A percentile compares a stretch with the other conserved stretches of the same genome.
Evolutionary conservation across 2,797 vertebrate species (phyloP).

Genomic region (Paratrypauchen microcephalus): DNA sequence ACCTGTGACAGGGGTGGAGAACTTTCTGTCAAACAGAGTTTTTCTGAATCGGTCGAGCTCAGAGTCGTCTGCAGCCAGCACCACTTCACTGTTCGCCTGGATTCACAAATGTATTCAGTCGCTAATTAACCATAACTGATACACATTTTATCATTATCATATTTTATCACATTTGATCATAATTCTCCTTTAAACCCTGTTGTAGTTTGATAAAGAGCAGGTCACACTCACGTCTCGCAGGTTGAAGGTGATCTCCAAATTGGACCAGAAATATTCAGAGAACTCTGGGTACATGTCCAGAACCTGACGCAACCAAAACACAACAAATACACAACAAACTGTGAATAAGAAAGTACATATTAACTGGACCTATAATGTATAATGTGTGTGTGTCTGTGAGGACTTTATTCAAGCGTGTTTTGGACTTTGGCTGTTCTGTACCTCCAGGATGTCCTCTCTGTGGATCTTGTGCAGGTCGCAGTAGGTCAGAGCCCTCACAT

Average conservation of each 20-base stretch:
- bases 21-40: conserved; percentile 68
- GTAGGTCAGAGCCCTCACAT: conserved; percentile 88
- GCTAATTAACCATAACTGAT: too few relatives aligned
- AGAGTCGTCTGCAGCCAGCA: conserved; percentile 72
- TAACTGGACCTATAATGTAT: too few relatives aligned
- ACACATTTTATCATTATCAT: not conserved
- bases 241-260: conserved; percentile 91
- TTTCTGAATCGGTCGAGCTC: conserved; percentile 65
- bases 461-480: conserved; percentile 84
- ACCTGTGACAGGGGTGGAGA: conserved; percentile 70
- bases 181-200: not conserved
- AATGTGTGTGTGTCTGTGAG: too few relatives aligned
- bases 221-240: conserved; percentile 82
- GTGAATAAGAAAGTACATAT: not conserved
- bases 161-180: too few relatives aligned
- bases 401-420: too few relatives aligned
- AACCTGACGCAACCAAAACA: conserved; percentile 57
- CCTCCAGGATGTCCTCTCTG: not conserved
- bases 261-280: conserved; percentile 89
- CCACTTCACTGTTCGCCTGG: conserved; percentile 81
- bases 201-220: not conserved
- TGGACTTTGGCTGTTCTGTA: too few relatives aligned
- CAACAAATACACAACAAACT: not conserved
- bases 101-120: not conserved
- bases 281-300: conserved; percentile 93